Conservation (phyloP, 1,140 invertebrate species). For the Globodera ellingtonae region DNA sequence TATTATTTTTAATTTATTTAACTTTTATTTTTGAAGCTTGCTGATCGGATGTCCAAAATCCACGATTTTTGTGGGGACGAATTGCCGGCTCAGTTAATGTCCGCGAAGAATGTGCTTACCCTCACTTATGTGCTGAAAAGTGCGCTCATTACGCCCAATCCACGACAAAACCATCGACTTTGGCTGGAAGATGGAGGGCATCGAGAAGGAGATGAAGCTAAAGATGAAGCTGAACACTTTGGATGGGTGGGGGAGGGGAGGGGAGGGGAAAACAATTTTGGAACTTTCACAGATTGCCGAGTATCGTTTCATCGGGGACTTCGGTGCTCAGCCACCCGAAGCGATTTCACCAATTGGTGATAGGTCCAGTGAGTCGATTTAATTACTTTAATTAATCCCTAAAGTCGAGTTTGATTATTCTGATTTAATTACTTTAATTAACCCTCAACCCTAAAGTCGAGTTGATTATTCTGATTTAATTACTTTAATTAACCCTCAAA, state of each 20-base stretch:
- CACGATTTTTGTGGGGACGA: constrained; percentile 59
- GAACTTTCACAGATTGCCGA: constrained; percentile 47
- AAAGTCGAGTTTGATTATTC: constrained; percentile 21
- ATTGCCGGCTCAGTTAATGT: constrained; percentile 60
- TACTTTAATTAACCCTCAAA: too few relatives aligned
- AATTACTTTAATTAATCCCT: not conserved
- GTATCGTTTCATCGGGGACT: constrained; percentile 59
- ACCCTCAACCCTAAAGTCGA: too few relatives aligned
- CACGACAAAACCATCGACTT: constrained; percentile 9
- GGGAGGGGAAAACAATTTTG: not conserved
- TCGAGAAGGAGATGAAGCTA: not conserved
- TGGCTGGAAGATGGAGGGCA: not conserved
- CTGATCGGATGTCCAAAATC: constrained; percentile 60
- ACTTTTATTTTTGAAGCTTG: not conserved
- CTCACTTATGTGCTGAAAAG: constrained; percentile 60
- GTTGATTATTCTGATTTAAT: too few relatives aligned
- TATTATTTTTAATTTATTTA: not conserved
- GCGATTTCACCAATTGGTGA: constrained; percentile 32
- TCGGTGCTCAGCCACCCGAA: constrained; percentile 51
- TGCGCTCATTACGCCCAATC: constrained; percentile 16
- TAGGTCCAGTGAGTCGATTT: not conserved
- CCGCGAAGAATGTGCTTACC: constrained; percentile 60
- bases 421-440: too few relatives aligned
- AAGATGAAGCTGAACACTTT: constrained; percentile 44
- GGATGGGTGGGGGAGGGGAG: constrained; percentile 12